Evolutionary conservation across 2,888 invertebrate genomes (phyloP).

Genomic region (Plagodis dolabraria): DNA sequence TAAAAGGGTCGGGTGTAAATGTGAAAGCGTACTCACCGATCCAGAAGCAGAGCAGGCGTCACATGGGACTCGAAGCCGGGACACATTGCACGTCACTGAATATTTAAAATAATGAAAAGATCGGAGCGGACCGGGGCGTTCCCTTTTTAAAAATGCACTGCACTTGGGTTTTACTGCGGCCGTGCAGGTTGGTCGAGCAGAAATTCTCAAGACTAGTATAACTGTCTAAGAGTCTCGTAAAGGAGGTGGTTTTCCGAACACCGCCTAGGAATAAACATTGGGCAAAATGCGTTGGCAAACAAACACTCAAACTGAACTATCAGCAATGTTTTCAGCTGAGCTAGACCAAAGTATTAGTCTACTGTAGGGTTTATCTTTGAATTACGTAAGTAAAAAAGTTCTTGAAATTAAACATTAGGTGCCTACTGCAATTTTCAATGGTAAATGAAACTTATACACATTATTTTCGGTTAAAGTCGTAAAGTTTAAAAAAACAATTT

Average conservation of each 20-base stretch:
- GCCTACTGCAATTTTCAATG: too few relatives aligned
- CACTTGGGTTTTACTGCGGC: constrained; percentile 77
- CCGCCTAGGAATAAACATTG: constrained; percentile 59
- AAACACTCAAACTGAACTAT: constrained; percentile 51
- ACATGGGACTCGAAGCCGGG: constrained; percentile 56
- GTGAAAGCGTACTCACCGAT: constrained; percentile 66
- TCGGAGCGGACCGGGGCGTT: constrained; percentile 70
- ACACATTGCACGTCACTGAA: constrained; percentile 79
- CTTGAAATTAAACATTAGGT: too few relatives aligned
- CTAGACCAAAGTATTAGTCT: background rate
- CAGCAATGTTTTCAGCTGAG: constrained; percentile 34
- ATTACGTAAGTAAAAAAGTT: too few relatives aligned
- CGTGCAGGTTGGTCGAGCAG: constrained; percentile 78
- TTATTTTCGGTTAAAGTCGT: background rate
- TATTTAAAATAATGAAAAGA: constrained; percentile 83
- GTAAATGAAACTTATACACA: background rate
- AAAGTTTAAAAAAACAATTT: constrained; percentile 12
- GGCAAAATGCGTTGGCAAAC: constrained; percentile 47
- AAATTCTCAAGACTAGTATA: constrained; percentile 68
- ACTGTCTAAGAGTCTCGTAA: constrained; percentile 73
- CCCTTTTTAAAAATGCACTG: constrained; percentile 83
- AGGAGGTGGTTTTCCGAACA: constrained; percentile 62
- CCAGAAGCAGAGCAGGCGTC: constrained; percentile 48
- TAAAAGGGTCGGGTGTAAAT: constrained; percentile 56
- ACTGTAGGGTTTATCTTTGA: too few relatives aligned